Conservation (phyloP, 2,797 vertebrate genomes). For the Acrocephalus scirpaceus region DNA sequence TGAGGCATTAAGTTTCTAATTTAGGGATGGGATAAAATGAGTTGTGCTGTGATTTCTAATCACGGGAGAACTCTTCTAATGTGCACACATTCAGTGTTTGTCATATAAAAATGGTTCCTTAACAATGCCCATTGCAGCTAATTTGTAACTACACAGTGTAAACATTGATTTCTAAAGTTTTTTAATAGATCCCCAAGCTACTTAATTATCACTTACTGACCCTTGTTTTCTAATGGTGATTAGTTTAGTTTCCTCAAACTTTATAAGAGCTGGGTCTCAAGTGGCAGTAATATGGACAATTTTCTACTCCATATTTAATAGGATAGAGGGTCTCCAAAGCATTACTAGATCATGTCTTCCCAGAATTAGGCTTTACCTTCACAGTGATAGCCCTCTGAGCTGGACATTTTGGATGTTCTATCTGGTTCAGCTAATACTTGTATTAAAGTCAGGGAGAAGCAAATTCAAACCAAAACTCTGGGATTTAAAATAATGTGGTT, state of each 20-base stretch:
- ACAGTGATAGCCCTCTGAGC: not conserved
- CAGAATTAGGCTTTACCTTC: not conserved
- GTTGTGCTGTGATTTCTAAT: constrained; percentile 68
- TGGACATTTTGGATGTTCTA: not conserved
- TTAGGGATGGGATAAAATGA: constrained; percentile 74
- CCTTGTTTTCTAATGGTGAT: constrained; percentile 63
- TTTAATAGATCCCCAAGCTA: constrained; percentile 78
- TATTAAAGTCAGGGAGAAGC: not conserved
- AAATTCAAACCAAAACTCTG: not conserved
- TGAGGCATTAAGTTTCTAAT: constrained; percentile 62
- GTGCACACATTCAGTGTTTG: constrained; percentile 29
- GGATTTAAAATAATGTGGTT: not conserved
- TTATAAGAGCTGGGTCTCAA: constrained; percentile 21
- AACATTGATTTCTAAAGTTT: constrained; percentile 74
- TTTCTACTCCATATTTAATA: constrained; percentile 31
- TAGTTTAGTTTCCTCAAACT: constrained; percentile 53
- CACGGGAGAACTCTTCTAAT: constrained; percentile 38
- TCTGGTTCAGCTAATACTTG: not conserved
- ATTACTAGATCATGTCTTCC: not conserved
- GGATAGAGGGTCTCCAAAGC: not conserved
- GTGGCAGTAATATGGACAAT: constrained; percentile 17
- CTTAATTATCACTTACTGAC: constrained; percentile 76
- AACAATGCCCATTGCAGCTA: constrained; percentile 72
- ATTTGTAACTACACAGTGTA: constrained; percentile 65
- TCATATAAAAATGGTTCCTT: constrained; percentile 51